Evolutionary conservation across 2,113 vertebrate species (phyloP).

Genomic region (Pagrus major): DNA sequence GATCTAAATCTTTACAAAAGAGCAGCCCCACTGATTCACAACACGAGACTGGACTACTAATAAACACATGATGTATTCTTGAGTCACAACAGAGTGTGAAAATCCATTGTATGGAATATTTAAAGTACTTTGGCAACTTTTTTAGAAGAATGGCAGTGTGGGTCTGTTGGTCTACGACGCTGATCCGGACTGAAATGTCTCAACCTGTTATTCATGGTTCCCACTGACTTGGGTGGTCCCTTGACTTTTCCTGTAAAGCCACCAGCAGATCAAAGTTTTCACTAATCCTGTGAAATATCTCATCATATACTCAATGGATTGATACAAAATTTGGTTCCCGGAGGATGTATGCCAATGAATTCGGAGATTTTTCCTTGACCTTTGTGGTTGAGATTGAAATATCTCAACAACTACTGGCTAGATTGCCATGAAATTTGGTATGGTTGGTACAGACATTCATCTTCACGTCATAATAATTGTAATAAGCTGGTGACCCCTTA

Average conservation of each 20-base stretch:
- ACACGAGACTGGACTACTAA: neutral
- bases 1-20: slow-evolving; percentile 11
- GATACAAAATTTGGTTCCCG: neutral
- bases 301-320: neutral
- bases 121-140: neutral
- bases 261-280: neutral
- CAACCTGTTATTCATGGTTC: neutral
- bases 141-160: too few relatives aligned
- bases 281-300: too few relatives aligned
- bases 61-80: neutral
- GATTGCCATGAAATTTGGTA: too few relatives aligned
- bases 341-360: neutral
- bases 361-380: neutral
- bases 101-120: neutral
- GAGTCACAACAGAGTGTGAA: neutral
- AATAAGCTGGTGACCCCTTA: neutral
- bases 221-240: neutral
- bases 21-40: neutral
- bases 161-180: too few relatives aligned
- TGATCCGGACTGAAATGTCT: neutral
- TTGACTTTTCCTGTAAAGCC: neutral
- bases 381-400: too few relatives aligned
- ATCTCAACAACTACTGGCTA: too few relatives aligned
- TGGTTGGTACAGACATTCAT: neutral
- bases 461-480: neutral